Percentiles rank a stretch among this genome's conserved stretches.
Conservation (phyloP, 64 coral and sea anemone genomes). For the Actinia tenebrosa region DNA sequence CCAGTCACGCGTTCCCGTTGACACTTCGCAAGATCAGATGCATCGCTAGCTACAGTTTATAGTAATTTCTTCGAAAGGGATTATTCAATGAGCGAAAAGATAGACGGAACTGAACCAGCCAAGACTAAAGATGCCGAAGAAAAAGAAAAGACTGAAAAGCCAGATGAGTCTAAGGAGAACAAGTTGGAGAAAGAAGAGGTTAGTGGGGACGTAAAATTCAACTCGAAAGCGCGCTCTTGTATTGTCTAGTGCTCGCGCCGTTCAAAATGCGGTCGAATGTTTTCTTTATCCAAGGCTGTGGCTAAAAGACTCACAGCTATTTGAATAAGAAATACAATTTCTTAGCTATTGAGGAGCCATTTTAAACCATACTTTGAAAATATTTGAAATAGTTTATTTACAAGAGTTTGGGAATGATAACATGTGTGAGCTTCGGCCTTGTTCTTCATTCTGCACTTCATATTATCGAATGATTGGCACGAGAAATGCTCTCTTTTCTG, state of each 20-base stretch:
- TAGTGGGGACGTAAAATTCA: not conserved
- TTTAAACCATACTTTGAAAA: not conserved
- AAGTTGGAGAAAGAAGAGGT: not conserved
- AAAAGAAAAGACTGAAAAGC: not conserved
- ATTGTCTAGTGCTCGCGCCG: not conserved
- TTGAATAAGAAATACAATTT: not conserved
- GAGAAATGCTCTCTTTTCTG: not conserved
- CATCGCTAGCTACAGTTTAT: not conserved
- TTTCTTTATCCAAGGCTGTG: slow-evolving; percentile 6
- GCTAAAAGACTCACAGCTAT: not conserved
- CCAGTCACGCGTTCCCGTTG: slow-evolving; percentile 16
- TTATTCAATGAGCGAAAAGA: not conserved
- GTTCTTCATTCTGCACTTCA: not conserved
- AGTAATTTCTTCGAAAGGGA: not conserved
- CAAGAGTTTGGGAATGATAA: not conserved
- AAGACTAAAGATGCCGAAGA: slow-evolving; percentile 6
- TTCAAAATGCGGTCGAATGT: slow-evolving; percentile 1
- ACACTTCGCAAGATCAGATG: slow-evolving; percentile 14
- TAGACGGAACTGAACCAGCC: not conserved
- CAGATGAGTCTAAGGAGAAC: not conserved
- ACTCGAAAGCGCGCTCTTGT: not conserved
- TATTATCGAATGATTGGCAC: not conserved
- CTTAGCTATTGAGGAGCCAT: not conserved
- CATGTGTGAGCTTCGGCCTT: not conserved
- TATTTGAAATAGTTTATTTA: slow-evolving; percentile 5